Percentiles rank a stretch among this genome's conserved stretches.
phyloP scores from a whole-genome alignment of 2,888 invertebrate genomes.

The Eretmocerus hayati region DNA sequence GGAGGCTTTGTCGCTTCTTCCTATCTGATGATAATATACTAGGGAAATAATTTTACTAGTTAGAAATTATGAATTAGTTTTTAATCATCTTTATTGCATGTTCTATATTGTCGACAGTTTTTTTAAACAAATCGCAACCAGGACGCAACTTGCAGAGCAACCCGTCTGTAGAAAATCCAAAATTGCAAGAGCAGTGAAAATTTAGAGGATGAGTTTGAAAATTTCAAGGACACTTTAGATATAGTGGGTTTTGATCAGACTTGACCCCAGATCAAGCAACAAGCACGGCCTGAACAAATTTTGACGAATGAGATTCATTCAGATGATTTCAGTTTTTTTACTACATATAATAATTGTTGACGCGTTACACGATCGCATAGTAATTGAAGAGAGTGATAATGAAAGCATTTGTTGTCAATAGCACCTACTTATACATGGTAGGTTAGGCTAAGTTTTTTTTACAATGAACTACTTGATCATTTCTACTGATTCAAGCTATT shows the following conservation, averaged over 20 bases:
- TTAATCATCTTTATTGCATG: conserved; percentile 39
- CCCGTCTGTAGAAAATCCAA: conserved; percentile 26
- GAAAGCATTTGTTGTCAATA: conserved; percentile 32
- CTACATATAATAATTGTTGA: conserved; percentile 18
- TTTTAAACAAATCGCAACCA: conserved; percentile 43
- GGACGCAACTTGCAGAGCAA: conserved; percentile 38
- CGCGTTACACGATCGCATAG: conserved; percentile 16
- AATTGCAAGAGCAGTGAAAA: conserved; percentile 15
- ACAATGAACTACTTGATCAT: conserved; percentile 18
- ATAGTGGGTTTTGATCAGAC: too few relatives aligned
- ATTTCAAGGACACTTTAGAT: too few relatives aligned
- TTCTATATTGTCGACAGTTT: conserved; percentile 45
- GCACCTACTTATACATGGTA: conserved; percentile 32
- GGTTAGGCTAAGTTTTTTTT: conserved; percentile 23
- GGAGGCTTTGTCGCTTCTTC: too few relatives aligned
- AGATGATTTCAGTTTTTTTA: conserved; percentile 3
- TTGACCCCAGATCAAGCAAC: too few relatives aligned
- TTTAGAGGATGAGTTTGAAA: conserved; percentile 14
- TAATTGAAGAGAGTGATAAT: conserved; percentile 8
- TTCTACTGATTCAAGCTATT: conserved; percentile 27
- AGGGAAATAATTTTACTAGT: too few relatives aligned
- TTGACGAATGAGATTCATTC: conserved; percentile 9
- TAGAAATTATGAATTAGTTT: too few relatives aligned
- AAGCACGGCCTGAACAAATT: neutral
- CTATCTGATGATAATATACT: too few relatives aligned